phyloP scores from a whole-genome alignment of 2,113 vertebrate species.

The Platichthys flesus region DNA sequence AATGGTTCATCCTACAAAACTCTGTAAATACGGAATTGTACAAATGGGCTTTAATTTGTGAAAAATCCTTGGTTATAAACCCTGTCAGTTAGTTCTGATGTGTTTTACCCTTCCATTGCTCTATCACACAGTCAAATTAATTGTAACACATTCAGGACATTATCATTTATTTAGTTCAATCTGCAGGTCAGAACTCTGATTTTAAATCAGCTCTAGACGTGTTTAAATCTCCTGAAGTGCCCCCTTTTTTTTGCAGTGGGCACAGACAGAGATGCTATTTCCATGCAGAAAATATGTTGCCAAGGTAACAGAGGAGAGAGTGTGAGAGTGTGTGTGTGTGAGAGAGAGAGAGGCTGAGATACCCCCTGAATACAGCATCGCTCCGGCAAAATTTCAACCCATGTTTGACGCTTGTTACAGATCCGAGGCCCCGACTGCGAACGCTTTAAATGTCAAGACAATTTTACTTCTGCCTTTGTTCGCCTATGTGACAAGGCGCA shows the following conservation, averaged over 20 bases:
- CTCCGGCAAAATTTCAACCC: slow-evolving; percentile 9
- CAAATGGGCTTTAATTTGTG: background rate
- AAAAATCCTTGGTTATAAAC: slow-evolving; percentile 16
- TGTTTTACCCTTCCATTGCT: slow-evolving; percentile 27
- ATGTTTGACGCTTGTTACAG: slow-evolving; percentile 6
- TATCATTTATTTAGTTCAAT: slow-evolving; percentile 14
- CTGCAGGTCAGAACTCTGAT: slow-evolving; percentile 45
- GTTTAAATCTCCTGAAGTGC: slow-evolving; percentile 60
- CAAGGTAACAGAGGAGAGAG: slow-evolving; percentile 83
- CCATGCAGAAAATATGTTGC: slow-evolving; percentile 86
- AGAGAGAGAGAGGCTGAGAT: slow-evolving; percentile 42
- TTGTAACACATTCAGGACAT: slow-evolving; percentile 31
- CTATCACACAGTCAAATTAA: slow-evolving; percentile 26
- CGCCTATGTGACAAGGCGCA: slow-evolving; percentile 15
- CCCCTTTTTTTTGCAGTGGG: slow-evolving; percentile 41
- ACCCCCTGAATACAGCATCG: slow-evolving; percentile 58
- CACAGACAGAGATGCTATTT: slow-evolving; percentile 81
- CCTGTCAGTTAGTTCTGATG: slow-evolving; percentile 34
- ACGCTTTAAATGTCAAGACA: slow-evolving; percentile 35
- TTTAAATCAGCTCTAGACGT: slow-evolving; percentile 41
- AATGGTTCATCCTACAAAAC: background rate
- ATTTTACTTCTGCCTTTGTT: background rate
- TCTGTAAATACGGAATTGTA: background rate
- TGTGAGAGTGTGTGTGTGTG: slow-evolving; percentile 23
- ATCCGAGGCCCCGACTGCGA: slow-evolving; percentile 27